Evolutionary conservation across 2,113 vertebrate species (phyloP).

Genomic region (Otus sunia): DNA sequence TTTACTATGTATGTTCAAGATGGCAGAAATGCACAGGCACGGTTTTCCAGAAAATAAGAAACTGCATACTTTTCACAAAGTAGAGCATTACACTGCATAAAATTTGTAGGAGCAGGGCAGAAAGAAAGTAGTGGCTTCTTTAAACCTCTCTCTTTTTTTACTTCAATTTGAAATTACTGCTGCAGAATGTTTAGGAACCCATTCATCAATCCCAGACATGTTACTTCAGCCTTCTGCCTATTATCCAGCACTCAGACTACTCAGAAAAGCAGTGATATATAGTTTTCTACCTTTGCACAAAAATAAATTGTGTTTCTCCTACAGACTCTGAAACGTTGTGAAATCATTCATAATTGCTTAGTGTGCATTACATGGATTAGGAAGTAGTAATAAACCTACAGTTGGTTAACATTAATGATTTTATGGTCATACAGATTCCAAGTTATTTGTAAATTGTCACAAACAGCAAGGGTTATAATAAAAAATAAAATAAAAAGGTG

Average conservation of each 20-base stretch:
- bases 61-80: neutral
- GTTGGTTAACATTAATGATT: neutral
- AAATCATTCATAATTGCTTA: neutral
- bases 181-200: neutral
- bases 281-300: neutral
- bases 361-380: neutral
- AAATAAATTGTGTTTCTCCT: neutral
- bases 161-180: neutral
- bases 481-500: neutral
- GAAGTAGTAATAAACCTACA: neutral
- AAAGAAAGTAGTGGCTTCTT: neutral
- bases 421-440: neutral
- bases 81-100: neutral
- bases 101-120: neutral
- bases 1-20: neutral
- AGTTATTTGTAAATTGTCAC: neutral
- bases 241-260: neutral
- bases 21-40: neutral
- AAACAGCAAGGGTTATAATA: neutral
- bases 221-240: neutral
- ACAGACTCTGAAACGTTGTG: neutral
- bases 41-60: neutral
- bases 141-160: neutral
- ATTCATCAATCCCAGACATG: neutral
- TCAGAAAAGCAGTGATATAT: neutral